Percentiles rank a stretch among this genome's conserved stretches.
phyloP scores from a whole-genome alignment of 2,113 vertebrate species.

The Ahaetulla prasina region DNA sequence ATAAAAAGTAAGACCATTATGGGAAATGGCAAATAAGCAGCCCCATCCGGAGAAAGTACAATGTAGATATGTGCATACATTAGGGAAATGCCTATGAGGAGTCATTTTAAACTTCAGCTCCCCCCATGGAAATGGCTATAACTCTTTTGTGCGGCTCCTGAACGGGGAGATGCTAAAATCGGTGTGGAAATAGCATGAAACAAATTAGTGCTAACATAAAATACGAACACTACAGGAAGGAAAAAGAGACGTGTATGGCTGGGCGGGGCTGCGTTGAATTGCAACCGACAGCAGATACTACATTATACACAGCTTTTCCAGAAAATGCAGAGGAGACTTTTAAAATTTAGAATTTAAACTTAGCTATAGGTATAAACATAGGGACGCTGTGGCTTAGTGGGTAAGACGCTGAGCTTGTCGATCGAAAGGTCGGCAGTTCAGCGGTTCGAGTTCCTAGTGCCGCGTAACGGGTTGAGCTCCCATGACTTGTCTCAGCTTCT shows the following conservation, averaged over 20 bases:
- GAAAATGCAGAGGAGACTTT: neutral
- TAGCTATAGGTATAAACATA: neutral
- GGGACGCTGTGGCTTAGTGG: no score
- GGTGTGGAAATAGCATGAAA: neutral
- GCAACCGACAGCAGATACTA: neutral
- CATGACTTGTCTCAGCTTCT: no score
- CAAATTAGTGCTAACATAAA: neutral
- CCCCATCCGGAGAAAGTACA: neutral
- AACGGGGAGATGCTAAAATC: neutral
- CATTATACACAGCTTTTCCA: neutral
- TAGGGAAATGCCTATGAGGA: neutral
- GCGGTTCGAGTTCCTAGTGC: no score
- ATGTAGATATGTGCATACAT: neutral
- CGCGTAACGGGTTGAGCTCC: no score
- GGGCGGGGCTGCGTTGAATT: neutral
- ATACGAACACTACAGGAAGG: neutral
- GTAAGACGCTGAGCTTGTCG: no score
- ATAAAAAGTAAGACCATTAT: neutral
- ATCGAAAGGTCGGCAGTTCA: no score
- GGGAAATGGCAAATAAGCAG: neutral
- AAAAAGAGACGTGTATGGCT: neutral
- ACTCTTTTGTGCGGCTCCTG: neutral
- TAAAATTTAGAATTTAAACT: neutral
- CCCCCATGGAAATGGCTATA: neutral
- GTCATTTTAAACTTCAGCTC: neutral